Base-by-base conservation (phyloP, 2,888 invertebrate species). In the Anorthoa munda region DNA sequence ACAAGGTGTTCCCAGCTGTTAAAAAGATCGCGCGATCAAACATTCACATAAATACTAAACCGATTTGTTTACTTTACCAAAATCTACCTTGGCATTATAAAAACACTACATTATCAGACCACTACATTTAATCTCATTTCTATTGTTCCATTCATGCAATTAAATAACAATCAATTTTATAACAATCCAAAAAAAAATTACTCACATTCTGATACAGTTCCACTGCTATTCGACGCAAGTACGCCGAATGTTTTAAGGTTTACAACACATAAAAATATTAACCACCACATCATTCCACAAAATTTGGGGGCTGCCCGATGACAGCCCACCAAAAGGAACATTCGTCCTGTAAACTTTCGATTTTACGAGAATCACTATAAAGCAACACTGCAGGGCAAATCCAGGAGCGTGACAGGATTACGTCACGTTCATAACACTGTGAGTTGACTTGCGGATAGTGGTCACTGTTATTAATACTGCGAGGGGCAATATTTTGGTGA, bases 301-400 rank as follows among this genome's bases (percentile, higher is more conserved):
- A 92, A 94, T 94, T 95, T 94, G 93, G 94, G 95, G 96, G 96
- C 96, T 96, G 96, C 93, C 96, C 92, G 90, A 89, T 91, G 95
- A 96, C 96, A 96, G 96, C 96, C 96, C 96, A 93, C 95, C 94
- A 94, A 95, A 94, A 93, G 90, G 94, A 92, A 92, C 95, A 94
- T 94, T 93, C 92, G 95, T 94, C 93, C 93, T 92, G 90, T 91
- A 93, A 95, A 95, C 95, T 95, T 95, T 95, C 94, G 93, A 92
- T 94, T 93, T 94, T 90, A 89, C 83, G 88, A 92, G 92, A 91
- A 92, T 91, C 94, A 95, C 95, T 91, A 87, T 87, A 85, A 84
- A 87, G 83, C 87, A 92, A 89, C 94, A 95, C 95, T 92, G 85
- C 87, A 83, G 81, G 81, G 77, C 69, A 85, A 91, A 92, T 92